Percentiles rank a stretch among this genome's conserved stretches.
Conservation (phyloP, 2,888 invertebrate species). For the Lydus trimaculatus region DNA sequence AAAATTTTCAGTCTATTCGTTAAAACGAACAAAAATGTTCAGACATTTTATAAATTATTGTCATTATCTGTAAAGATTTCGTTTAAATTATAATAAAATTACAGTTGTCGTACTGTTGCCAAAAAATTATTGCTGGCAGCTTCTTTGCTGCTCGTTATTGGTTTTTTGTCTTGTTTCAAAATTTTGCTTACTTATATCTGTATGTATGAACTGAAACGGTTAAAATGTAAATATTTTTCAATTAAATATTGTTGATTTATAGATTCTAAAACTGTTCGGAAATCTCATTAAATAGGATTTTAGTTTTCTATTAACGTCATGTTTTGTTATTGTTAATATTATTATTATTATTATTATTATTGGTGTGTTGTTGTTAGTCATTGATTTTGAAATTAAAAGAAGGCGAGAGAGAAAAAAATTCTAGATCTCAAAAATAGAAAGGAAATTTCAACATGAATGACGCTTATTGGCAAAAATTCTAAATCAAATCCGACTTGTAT, state of each 20-base stretch:
- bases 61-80: not conserved
- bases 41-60: not conserved
- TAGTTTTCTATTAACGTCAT: not conserved
- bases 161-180: not conserved
- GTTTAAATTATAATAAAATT: not conserved
- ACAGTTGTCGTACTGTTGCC: not conserved
- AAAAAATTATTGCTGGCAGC: not conserved
- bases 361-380: not conserved
- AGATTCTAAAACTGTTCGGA: not conserved
- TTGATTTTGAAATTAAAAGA: not conserved
- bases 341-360: too few relatives aligned
- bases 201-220: not conserved
- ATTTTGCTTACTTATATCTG: not conserved
- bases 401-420: too few relatives aligned
- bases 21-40: not conserved
- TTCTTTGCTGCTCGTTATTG: not conserved
- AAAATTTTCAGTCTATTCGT: too few relatives aligned
- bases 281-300: not conserved
- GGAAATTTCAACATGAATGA: not conserved
- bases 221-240: not conserved
- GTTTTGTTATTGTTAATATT: not conserved
- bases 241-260: not conserved
- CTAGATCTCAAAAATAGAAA: not conserved
- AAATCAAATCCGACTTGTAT: not conserved
- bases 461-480: not conserved